A percentile compares a stretch with the other conserved stretches of the same genome.
phyloP scores from a whole-genome alignment of 2,888 invertebrate genomes.

The Pollenia labialis region DNA sequence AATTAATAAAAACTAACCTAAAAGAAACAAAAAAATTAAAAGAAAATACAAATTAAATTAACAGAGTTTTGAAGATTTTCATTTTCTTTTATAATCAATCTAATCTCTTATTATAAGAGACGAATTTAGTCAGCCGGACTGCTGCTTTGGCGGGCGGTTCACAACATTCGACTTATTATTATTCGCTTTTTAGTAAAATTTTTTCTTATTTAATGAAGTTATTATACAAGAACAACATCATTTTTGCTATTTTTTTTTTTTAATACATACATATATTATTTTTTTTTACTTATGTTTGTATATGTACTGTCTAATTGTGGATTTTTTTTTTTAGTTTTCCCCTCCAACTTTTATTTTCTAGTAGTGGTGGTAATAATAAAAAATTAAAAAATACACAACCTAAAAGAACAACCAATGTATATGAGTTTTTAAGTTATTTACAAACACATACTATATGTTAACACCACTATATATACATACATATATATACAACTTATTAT shows the following conservation, averaged over 20 bases:
- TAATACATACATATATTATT: not conserved
- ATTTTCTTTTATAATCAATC: constrained; percentile 20
- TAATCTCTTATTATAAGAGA: constrained; percentile 27
- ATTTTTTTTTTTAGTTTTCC: constrained; percentile 3
- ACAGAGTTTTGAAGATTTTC: constrained; percentile 39
- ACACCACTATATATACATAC: constrained; percentile 51
- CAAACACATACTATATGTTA: constrained; percentile 45
- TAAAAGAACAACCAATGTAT: not conserved
- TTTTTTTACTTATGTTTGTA: not conserved
- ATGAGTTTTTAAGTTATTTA: constrained; percentile 21
- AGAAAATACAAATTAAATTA: constrained; percentile 47
- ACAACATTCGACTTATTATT: constrained; percentile 2
- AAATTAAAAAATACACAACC: not conserved
- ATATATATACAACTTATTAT: constrained; percentile 27
- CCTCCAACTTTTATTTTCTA: not conserved
- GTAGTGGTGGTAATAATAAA: not conserved
- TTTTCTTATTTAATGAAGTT: constrained; percentile 4
- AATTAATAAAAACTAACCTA: constrained; percentile 47
- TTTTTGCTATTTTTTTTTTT: too few relatives aligned
- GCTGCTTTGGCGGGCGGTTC: not conserved
- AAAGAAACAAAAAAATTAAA: constrained; percentile 39
- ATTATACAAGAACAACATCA: not conserved
- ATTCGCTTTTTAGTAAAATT: constrained; percentile 28
- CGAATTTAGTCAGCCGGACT: not conserved
- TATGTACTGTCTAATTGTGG: not conserved